Evolutionary conservation across 1,140 invertebrate species (phyloP).

Genomic region (Drosophila baimaii): DNA sequence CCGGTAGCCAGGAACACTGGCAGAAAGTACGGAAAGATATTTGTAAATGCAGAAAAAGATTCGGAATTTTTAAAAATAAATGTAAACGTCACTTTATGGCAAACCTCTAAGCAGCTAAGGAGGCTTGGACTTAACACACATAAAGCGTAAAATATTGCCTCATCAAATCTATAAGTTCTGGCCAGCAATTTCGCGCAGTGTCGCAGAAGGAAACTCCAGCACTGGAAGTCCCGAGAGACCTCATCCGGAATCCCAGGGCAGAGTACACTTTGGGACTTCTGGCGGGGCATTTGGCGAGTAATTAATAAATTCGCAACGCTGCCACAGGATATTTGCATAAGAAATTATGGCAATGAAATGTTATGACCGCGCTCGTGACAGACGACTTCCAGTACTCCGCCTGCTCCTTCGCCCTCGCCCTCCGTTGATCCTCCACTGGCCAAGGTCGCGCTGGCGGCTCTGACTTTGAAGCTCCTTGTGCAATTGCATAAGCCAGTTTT

Average conservation of each 20-base stretch:
- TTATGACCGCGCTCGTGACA: constrained; percentile 76
- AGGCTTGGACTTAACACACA: neutral
- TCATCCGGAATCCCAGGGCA: neutral
- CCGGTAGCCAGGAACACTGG: constrained; percentile 27
- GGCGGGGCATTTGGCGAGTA: constrained; percentile 67
- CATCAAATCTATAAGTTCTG: neutral
- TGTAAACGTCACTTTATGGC: neutral
- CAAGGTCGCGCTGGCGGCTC: constrained; percentile 50
- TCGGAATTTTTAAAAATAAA: too few species aligned
- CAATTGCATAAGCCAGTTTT: constrained; percentile 58
- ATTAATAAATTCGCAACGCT: constrained; percentile 81
- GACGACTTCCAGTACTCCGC: constrained; percentile 35
- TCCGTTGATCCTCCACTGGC: neutral
- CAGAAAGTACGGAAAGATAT: constrained; percentile 1
- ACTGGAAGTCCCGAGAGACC: neutral
- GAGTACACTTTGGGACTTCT: constrained; percentile 7
- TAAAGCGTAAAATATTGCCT: neutral
- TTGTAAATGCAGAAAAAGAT: too few species aligned
- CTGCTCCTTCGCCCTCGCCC: neutral
- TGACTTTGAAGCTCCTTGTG: constrained; percentile 61
- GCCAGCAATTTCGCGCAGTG: neutral
- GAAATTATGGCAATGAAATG: constrained; percentile 83
- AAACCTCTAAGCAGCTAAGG: neutral
- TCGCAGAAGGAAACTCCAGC: neutral
- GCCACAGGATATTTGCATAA: constrained; percentile 84